Percentiles rank a stretch among this genome's conserved stretches.
phyloP scores from a whole-genome alignment of 2,797 vertebrate species.

The Momotus momota region DNA sequence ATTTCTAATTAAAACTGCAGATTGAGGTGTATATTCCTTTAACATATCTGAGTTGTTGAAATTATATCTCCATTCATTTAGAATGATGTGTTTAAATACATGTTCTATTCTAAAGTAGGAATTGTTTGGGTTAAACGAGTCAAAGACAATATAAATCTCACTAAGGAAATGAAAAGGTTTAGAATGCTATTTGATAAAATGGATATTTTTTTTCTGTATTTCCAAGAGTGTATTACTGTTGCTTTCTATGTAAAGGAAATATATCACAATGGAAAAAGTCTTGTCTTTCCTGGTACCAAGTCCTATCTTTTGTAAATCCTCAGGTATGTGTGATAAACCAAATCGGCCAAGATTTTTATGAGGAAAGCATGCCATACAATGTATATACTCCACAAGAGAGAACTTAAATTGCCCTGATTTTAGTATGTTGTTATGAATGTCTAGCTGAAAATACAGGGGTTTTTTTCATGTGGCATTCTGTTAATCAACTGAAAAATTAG shows the following conservation, averaged over 20 bases:
- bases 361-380: neutral
- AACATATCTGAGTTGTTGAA: neutral
- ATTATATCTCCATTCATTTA: neutral
- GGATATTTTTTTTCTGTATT: neutral
- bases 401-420: neutral
- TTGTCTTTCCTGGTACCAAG: neutral
- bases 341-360: neutral
- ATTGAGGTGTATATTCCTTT: neutral
- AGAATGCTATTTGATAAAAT: neutral
- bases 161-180: neutral
- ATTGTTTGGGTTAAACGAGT: neutral
- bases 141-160: neutral
- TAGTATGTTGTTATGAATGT: neutral
- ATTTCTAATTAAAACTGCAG: neutral
- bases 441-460: neutral
- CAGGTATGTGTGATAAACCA: neutral
- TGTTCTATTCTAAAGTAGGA: neutral
- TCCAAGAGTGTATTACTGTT: neutral
- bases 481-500: neutral
- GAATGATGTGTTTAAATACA: neutral
- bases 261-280: neutral
- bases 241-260: neutral
- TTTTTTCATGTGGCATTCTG: neutral
- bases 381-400: neutral
- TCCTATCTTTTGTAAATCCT: neutral